Conservation (phyloP, 2,888 invertebrate species). For the Sympetrum striolatum region DNA sequence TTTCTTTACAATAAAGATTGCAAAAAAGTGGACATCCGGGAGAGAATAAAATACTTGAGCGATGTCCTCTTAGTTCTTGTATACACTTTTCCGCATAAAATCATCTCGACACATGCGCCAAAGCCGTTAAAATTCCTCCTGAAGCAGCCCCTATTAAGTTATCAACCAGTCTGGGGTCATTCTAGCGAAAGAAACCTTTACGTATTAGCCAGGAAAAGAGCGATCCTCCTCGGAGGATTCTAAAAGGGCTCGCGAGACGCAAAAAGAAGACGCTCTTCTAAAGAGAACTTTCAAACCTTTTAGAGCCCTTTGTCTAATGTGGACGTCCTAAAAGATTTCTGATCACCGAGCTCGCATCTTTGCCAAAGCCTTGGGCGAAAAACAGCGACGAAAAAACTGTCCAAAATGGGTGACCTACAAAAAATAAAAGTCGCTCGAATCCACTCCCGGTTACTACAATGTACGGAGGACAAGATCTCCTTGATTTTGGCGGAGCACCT, state of each 20-base stretch:
- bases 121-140: no score
- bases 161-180: no score
- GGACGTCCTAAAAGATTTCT: neutral
- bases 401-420: neutral
- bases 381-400: neutral
- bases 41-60: no score
- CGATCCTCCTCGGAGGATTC: neutral
- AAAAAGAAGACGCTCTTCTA: neutral
- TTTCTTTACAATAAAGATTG: no score
- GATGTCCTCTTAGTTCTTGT: no score
- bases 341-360: neutral
- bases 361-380: neutral
- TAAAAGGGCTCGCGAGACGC: neutral
- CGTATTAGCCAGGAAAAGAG: neutral
- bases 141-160: no score
- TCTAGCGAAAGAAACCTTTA: neutral
- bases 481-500: neutral
- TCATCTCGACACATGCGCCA: no score
- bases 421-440: neutral
- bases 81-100: no score
- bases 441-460: neutral
- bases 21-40: no score
- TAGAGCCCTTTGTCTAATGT: neutral
- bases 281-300: neutral
- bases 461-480: neutral